These are phyloP conservation scores for Calephelis virginiensis DNA, from an alignment of 1,140 invertebrate species.

Conservation along the genomic window DNA sequence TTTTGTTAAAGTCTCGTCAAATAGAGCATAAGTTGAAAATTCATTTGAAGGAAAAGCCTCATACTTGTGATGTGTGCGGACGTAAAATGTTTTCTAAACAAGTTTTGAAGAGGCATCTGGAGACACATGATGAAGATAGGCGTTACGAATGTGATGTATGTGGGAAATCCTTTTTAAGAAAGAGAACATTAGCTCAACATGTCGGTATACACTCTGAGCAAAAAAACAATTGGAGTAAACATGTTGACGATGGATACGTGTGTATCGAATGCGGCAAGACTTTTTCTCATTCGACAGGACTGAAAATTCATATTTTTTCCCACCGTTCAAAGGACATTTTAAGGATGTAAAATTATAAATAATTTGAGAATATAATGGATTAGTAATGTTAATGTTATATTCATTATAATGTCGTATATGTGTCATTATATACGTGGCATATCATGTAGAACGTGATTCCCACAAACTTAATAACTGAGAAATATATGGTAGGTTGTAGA, in stretches of 20 bases:
- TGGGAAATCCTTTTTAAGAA: constrained; percentile 80
- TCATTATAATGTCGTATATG: too few relatives aligned
- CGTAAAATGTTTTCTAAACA: constrained; percentile 50
- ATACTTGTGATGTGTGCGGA: constrained; percentile 51
- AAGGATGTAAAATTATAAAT: neutral
- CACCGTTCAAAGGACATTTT: constrained; percentile 33
- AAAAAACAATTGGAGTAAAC: constrained; percentile 1
- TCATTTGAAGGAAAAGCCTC: constrained; percentile 50
- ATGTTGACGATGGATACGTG: constrained; percentile 24
- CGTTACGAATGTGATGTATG: constrained; percentile 80
- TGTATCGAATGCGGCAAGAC: constrained; percentile 45
- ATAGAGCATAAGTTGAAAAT: constrained; percentile 43
- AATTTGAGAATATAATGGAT: too few relatives aligned
- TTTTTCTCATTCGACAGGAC: constrained; percentile 41
- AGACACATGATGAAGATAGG: constrained; percentile 81
- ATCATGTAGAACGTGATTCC: too few relatives aligned
- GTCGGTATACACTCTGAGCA: constrained; percentile 54
- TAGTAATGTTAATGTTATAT: too few relatives aligned
- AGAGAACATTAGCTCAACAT: constrained; percentile 47
- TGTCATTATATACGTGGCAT: too few relatives aligned
- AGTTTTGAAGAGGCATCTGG: constrained; percentile 72
- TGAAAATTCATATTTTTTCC: constrained; percentile 41
- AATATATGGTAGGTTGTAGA: too few relatives aligned
- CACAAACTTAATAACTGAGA: too few relatives aligned
- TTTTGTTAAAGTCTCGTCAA: constrained; percentile 37